Base-by-base conservation (phyloP, 1,140 invertebrate species). In the Chymomyza costata region DNA sequence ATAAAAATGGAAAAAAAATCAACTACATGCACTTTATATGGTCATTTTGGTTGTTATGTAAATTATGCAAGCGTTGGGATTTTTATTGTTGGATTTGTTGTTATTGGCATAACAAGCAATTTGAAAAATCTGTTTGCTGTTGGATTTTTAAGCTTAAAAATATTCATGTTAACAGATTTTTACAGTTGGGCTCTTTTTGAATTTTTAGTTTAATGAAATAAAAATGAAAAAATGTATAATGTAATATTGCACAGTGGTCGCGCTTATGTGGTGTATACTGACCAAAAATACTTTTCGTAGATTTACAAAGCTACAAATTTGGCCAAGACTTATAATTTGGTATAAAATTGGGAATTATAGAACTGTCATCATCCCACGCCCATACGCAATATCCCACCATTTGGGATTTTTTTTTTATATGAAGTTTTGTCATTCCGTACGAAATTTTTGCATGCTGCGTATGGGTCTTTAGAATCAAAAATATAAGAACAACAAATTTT, bases 101-200 rank as follows among this genome's bases (percentile, higher is more conserved):
- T 51, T 62, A 25, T 54, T 55, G 45, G 44, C 53, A 59, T 76
- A 65, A 74, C 65, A 76, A 76, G 71, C 71, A 70, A 76, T 74
- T 76, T 78, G 43, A 78, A 61, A 65, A 70, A 76, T 70, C 65
- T 76, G 71, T 58, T 61, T 57, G 48, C 65, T 63, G 51, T 40
- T 48, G 34, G 40, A 31, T 57, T 60, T 18, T 18, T 14, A 52
- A 58, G 65, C 62, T 78, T 59, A n/a, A n/a, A n/a, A 59, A 58
- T 69, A 66, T 47, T 19, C 45, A 37, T 76, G 71, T 70, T 60
- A 74, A 68, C 50, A 58, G 25, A 6, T 28, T 28, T 5, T 10
- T 28, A 28, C 10, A 5, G 25, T 28, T 28, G n/a, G n/a, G n/a
- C n/a, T n/a, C n/a, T 28, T 28, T 28, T 28, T 6, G 5, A 28